Evolutionary conservation across 64 coral and sea anemone species (phyloP), one percentile per base, ranked within the genome.

Genomic region (Stichodactyla mertensii): DNA sequence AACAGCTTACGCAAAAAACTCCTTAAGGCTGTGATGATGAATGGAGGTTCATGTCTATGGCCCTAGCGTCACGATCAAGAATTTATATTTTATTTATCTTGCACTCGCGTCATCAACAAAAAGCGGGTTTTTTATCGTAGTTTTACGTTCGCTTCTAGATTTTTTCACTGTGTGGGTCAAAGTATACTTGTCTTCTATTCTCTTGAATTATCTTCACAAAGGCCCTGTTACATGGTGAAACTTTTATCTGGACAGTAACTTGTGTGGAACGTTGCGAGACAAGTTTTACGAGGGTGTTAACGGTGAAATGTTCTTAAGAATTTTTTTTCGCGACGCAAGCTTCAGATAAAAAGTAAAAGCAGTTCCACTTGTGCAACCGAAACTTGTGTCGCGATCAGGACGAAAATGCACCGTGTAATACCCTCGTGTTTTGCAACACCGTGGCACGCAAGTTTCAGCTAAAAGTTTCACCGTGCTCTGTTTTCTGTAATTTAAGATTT

Each of bases 1-100:
- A 81, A 81, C 36, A 81, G 78, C 78, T 81, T 81, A 81, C 51
- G 52, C 19, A 15, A 81, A 81, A 4, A 81, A 14, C 15, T 55
- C 20, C 78, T 81, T 20, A 20, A 81, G 36, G 51, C 16, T 52
- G 15, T 12, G 78, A 55, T 54, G 19, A 81, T 53, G 0, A 53
- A 55, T 55, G 10, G 51, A 74, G 24, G 24, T 74, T 16, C n/a
- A n/a, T n/a, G 16, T 4, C 64, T 26, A 22, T 66, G 18, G 7
- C 36, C 36, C 6, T 23, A 27, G 61, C 66, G 66, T 71, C 66
- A 71, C 22, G 66, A 71, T 8, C 26, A 74, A 26, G 24, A 36
- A 27, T 11, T 31, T 6, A 74, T 74, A 31, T 74, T 74, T 74
- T 74, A 74, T 74, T 74, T 31, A 74, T 74, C 24, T 74, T 11